Evolutionary conservation across 2,888 invertebrate genomes (phyloP).

Genomic region (Acanthosepion pharaonis): DNA sequence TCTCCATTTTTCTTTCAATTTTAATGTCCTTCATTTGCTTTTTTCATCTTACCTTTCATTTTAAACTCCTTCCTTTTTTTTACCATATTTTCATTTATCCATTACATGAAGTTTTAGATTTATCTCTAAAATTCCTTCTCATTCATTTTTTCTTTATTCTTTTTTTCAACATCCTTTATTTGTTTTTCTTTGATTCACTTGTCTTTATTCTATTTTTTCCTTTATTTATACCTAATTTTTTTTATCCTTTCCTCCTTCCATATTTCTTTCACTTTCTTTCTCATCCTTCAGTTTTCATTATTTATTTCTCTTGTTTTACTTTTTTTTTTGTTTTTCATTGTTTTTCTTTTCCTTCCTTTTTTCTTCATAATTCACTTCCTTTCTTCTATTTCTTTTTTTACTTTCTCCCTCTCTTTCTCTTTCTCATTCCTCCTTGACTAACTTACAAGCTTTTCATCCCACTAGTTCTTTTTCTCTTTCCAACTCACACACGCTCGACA

Average conservation of each 20-base stretch:
- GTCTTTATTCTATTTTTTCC: background rate
- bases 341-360: no score
- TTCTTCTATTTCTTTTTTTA: background rate
- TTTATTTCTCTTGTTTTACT: no score
- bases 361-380: no score
- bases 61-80: background rate
- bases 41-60: background rate
- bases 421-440: background rate
- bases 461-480: background rate
- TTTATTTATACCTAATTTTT: no score
- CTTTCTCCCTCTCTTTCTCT: background rate
- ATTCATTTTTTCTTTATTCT: background rate
- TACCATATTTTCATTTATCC: background rate
- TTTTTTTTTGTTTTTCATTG: no score
- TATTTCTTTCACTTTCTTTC: no score
- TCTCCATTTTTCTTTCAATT: no score
- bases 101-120: no score
- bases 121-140: background rate
- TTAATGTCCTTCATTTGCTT: background rate
- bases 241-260: no score
- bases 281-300: no score
- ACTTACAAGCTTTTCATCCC: no score
- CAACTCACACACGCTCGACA: background rate
- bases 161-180: background rate
- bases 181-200: background rate